Evolutionary conservation across 2,113 vertebrate genomes (phyloP).

Genomic region (Leucoraja erinaceus): DNA sequence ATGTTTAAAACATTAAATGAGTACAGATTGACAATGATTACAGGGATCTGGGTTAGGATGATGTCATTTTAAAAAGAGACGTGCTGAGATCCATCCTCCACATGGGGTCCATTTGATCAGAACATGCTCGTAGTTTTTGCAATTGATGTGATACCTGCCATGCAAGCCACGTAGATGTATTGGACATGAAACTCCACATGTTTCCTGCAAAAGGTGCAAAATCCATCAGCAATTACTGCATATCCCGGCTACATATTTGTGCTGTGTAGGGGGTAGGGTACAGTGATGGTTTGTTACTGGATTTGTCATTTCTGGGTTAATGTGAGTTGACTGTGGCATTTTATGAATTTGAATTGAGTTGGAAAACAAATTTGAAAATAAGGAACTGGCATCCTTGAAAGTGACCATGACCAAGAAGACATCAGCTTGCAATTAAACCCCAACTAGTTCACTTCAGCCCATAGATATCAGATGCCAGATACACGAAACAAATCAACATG

Average conservation of each 20-base stretch:
- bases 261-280: background rate
- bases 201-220: background rate
- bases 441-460: background rate
- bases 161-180: background rate
- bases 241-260: background rate
- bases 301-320: background rate
- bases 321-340: background rate
- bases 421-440: background rate
- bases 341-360: background rate
- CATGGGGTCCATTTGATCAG: background rate
- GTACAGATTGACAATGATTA: constrained; percentile 28
- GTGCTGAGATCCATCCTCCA: background rate
- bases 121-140: background rate
- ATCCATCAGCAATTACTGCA: background rate
- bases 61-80: background rate
- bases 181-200: background rate
- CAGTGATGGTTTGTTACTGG: background rate
- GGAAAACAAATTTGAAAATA: background rate
- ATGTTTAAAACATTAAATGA: constrained; percentile 21
- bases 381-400: background rate
- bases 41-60: background rate
- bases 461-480: too few relatives aligned
- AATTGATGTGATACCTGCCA: background rate
- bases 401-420: background rate
- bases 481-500: too few relatives aligned